phyloP scores from a whole-genome alignment of 2,888 invertebrate species.

The Ophraella communa region DNA sequence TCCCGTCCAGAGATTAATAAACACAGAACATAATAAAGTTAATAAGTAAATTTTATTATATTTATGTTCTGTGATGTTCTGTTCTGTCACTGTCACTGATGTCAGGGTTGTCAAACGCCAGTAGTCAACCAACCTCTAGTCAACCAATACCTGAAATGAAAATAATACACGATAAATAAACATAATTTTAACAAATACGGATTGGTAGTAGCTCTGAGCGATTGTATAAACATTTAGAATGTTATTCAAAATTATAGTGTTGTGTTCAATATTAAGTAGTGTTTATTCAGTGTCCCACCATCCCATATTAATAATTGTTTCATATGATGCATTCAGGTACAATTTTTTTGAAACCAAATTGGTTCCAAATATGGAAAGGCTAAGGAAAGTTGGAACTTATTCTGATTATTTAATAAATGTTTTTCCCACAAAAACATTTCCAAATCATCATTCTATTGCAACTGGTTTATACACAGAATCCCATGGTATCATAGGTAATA shows the following conservation, averaged over 20 bases:
- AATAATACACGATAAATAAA: background rate
- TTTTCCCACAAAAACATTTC: conserved; percentile 76
- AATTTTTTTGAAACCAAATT: conserved; percentile 68
- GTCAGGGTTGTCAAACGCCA: background rate
- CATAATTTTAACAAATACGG: background rate
- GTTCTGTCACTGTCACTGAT: background rate
- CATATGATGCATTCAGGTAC: conserved; percentile 75
- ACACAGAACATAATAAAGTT: too few species aligned
- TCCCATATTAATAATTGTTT: conserved; percentile 67
- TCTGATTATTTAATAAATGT: conserved; percentile 67
- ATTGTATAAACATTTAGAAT: conserved; percentile 26
- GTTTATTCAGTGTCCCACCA: conserved; percentile 53
- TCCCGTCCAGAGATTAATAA: too few species aligned
- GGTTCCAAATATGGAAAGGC: conserved; percentile 65
- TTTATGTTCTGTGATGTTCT: background rate
- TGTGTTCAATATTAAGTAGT: conserved; percentile 37
- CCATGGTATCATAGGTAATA: conserved; percentile 73
- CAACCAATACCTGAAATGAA: background rate
- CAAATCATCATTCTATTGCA: conserved; percentile 76
- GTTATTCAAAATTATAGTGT: conserved; percentile 41
- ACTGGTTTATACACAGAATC: conserved; percentile 73
- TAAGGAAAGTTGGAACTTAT: conserved; percentile 65
- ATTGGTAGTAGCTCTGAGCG: background rate
- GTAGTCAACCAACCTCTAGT: background rate
- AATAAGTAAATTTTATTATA: too few species aligned